Percentiles rank a stretch among this genome's conserved stretches.
Conservation (phyloP, 2,888 invertebrate species). For the Leptarthrus brevirostris region DNA sequence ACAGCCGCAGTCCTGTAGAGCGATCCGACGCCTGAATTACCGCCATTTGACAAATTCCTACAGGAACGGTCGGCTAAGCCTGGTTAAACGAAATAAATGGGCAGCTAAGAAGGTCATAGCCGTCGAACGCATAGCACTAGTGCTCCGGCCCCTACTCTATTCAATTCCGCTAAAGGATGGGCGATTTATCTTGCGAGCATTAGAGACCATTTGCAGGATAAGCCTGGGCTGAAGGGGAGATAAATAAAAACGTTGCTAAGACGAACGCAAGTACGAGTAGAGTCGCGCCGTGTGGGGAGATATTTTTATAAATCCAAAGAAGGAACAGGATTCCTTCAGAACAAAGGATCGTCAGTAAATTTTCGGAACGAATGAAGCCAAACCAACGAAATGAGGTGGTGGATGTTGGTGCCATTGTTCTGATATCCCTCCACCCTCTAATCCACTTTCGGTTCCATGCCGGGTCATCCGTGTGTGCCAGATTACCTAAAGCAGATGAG, state of each 20-base stretch:
- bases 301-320: too few relatives aligned
- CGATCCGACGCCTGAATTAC: constrained; percentile 22
- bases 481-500: background rate
- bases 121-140: constrained; percentile 12
- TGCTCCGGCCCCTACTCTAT: background rate
- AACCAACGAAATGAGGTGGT: background rate
- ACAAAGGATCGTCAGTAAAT: background rate
- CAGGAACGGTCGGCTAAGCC: constrained; percentile 51
- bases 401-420: background rate
- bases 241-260: constrained; percentile 37
- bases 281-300: background rate
- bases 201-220: constrained; percentile 46
- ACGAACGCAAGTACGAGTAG: background rate
- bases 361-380: background rate
- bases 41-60: constrained; percentile 46
- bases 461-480: constrained; percentile 15
- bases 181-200: constrained; percentile 47
- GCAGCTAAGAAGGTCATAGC: constrained; percentile 48
- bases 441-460: background rate
- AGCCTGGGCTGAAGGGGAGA: constrained; percentile 33
- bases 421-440: background rate
- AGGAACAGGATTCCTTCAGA: too few relatives aligned
- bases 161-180: constrained; percentile 37
- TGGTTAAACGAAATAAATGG: constrained; percentile 52
- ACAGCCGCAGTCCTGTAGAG: background rate